These are phyloP conservation scores for Harlomillsia oculata DNA, from an alignment of 1,140 invertebrate genomes.

Conservation along the genomic window DNA sequence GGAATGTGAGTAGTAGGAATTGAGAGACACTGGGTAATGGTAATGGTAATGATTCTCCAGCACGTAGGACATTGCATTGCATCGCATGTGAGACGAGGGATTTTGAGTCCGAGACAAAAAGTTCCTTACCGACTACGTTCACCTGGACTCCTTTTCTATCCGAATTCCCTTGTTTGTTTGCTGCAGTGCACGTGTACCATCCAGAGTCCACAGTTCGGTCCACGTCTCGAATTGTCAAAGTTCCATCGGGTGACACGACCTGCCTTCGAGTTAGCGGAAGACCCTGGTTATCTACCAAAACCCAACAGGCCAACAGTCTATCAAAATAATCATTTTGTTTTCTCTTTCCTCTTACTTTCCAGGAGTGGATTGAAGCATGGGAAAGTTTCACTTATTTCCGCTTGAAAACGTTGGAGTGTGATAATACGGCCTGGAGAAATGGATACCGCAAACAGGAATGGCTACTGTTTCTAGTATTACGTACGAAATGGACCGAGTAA, in stretches of 20 bases:
- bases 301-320: background rate
- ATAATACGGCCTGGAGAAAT: no score
- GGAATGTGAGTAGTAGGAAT: background rate
- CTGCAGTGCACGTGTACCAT: slow-evolving; percentile 45
- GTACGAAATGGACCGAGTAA: no score
- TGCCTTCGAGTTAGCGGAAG: slow-evolving; percentile 41
- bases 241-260: slow-evolving; percentile 54
- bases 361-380: no score
- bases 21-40: background rate
- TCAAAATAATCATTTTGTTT: background rate
- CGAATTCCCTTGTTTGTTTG: slow-evolving; percentile 44
- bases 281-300: slow-evolving; percentile 57
- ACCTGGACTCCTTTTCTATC: slow-evolving; percentile 42
- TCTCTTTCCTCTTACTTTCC: background rate
- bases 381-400: no score
- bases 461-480: no score
- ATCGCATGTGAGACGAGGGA: background rate
- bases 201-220: slow-evolving; percentile 47
- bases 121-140: slow-evolving; percentile 43
- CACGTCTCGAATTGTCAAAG: slow-evolving; percentile 51
- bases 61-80: no score
- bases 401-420: no score
- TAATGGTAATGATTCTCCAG: slow-evolving; percentile 2
- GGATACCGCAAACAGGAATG: no score
- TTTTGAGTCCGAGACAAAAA: no score